Conservation (phyloP, 1,140 invertebrate genomes). For the Schlechtendalia chinensis region DNA sequence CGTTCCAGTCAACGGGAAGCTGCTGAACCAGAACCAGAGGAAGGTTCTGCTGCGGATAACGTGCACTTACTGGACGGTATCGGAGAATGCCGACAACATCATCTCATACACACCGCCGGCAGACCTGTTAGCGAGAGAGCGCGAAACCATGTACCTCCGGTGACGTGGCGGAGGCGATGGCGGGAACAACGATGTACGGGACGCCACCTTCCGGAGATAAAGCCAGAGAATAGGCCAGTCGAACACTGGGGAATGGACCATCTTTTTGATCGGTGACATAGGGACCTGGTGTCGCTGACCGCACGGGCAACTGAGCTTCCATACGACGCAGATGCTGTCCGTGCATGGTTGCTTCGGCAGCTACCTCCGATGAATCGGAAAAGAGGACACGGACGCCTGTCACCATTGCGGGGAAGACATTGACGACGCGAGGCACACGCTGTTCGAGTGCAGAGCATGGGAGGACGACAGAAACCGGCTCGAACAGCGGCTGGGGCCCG, state of each 20-base stretch:
- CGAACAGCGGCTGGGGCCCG: too few species aligned
- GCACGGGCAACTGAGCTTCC: neutral
- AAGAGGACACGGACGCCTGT: too few species aligned
- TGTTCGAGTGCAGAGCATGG: too few species aligned
- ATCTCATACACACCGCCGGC: neutral
- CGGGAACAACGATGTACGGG: rapidly evolving
- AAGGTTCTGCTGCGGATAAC: neutral
- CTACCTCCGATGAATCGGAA: neutral
- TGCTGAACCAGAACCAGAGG: neutral
- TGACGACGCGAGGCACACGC: too few species aligned
- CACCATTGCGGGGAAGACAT: too few species aligned
- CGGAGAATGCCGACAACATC: neutral
- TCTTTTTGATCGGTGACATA: neutral
- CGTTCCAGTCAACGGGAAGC: too few species aligned
- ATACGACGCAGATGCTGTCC: neutral
- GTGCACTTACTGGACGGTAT: neutral
- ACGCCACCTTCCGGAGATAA: neutral
- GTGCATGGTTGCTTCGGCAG: neutral
- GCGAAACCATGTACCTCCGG: neutral
- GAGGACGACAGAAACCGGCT: too few species aligned
- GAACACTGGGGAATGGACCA: too few species aligned
- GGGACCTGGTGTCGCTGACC: neutral
- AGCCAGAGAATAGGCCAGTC: neutral
- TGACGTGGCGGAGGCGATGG: neutral
- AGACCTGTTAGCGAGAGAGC: neutral